A percentile compares a stretch with the other conserved stretches of the same genome.
Evolutionary conservation across 2,888 invertebrate genomes (phyloP).

Genomic region (Nipponacmea schrenckii): DNA sequence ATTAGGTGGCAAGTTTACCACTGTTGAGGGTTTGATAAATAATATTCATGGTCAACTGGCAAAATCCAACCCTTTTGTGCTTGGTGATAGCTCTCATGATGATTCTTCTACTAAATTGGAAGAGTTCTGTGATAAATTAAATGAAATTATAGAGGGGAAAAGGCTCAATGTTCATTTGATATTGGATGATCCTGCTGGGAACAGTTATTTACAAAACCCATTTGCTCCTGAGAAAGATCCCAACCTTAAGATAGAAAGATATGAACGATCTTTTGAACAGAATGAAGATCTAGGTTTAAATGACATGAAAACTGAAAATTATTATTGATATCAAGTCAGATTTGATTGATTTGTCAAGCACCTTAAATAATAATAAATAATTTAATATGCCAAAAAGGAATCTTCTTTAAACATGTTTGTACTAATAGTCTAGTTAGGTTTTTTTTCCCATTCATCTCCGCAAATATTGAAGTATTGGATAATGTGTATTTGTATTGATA

Average conservation of each 20-base stretch:
- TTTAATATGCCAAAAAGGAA: too few species aligned
- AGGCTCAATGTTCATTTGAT: constrained; percentile 77
- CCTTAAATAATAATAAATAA: too few species aligned
- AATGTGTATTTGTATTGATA: too few species aligned
- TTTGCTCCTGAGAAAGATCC: constrained; percentile 72
- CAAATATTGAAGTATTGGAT: too few species aligned
- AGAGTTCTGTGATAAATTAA: constrained; percentile 76
- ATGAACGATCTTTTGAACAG: constrained; percentile 87
- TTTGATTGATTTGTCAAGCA: too few species aligned
- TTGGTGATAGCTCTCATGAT: constrained; percentile 76
- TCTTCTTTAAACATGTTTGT: too few species aligned
- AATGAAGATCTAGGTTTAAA: constrained; percentile 95
- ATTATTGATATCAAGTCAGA: constrained; percentile 64
- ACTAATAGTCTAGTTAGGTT: too few species aligned
- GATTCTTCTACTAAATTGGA: constrained; percentile 70
- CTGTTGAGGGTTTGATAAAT: constrained; percentile 87
- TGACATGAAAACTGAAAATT: constrained; percentile 93
- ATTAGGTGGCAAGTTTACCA: constrained; percentile 92
- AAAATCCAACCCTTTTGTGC: constrained; percentile 75
- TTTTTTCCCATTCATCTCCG: too few species aligned
- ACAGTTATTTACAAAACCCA: constrained; percentile 87
- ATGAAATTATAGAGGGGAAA: constrained; percentile 75
- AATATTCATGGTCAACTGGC: constrained; percentile 76
- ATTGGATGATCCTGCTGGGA: constrained; percentile 96
- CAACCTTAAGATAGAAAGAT: constrained; percentile 78